Evolutionary conservation across 2,888 invertebrate species (phyloP).

Genomic region (Polylopha cassiicola): DNA sequence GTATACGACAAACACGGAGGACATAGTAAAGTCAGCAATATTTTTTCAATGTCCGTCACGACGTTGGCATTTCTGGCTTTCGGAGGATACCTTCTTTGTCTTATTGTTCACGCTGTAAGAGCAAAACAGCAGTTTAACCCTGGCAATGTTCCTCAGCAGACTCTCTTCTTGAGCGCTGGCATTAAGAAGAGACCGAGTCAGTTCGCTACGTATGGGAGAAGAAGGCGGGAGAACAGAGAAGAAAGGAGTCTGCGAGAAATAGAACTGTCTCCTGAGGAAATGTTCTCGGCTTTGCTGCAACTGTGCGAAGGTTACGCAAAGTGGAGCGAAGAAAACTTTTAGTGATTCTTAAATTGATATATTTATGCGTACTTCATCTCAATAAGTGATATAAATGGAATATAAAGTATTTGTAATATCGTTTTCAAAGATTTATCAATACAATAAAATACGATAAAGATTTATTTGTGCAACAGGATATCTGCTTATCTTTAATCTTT

Average conservation of each 20-base stretch:
- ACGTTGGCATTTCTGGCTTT: constrained; percentile 89
- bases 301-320: constrained; percentile 78
- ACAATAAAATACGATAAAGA: constrained; percentile 14
- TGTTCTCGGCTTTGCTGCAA: constrained; percentile 70
- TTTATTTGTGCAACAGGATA: constrained; percentile 26
- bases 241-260: constrained; percentile 37
- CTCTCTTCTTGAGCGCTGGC: constrained; percentile 56
- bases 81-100: constrained; percentile 87
- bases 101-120: constrained; percentile 86
- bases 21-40: constrained; percentile 81
- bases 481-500: constrained; percentile 35
- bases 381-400: background rate
- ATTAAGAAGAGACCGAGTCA: constrained; percentile 65
- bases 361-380: background rate
- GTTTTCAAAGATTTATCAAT: constrained; percentile 8
- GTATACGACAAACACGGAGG: constrained; percentile 62
- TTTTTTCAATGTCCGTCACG: constrained; percentile 87
- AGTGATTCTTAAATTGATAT: constrained; percentile 1
- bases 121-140: constrained; percentile 71
- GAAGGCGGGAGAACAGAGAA: constrained; percentile 41
- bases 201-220: constrained; percentile 57
- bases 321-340: constrained; percentile 48
- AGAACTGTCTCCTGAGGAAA: constrained; percentile 58
- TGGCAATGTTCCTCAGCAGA: constrained; percentile 46
- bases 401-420: no score